Evolutionary conservation across 2,888 invertebrate genomes (phyloP), one percentile per base, ranked within the genome.

Genomic region (Leptopilina drosophilae): DNA sequence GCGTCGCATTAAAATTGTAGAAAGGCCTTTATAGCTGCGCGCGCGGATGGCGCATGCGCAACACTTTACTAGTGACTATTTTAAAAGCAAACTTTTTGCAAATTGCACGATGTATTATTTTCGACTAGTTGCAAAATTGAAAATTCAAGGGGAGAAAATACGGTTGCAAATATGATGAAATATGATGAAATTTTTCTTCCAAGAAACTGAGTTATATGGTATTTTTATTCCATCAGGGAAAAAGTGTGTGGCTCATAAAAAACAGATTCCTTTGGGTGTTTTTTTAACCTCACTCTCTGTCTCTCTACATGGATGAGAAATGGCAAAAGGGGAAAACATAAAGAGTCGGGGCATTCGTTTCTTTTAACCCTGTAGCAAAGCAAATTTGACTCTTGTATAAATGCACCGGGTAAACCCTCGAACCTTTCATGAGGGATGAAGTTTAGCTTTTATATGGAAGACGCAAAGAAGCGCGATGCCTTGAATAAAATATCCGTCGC

Each of bases 381-480:
- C 73, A 73, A 73, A 73, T 73, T 73, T 56, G 56, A 40, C 73
- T 69, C 49, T 49, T 73, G 73, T 73, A 53, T 33, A 56, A 73
- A 73, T 73, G 53, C 73, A n/a, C 56, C 40, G 56, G 9, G 56
- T 73, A 73, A 73, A 73, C 33, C 53, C 56, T 73, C 26, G 56
- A 73, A 73, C 53, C 73, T 73, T 73, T 73, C 56, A 49, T 33
- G 73, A 56, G 56, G 73, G 56, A 49, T 49, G 49, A 73, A 56
- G 73, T 73, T 73, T 73, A 56, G 73, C 73, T 73, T 33, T 73
- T 73, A 73, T 73, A 73, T 73, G 73, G 56, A 73, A 73, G 56
- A 73, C 14, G 56, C n/a, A 53, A 69, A 69, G 73, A 33, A 73
- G 73, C 73, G 73, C 53, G 73, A 73, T 56, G 73, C 53, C 33